Percentiles rank a stretch among this genome's conserved stretches.
phyloP scores from a whole-genome alignment of 2,113 vertebrate species.

The Cacatua alba region DNA sequence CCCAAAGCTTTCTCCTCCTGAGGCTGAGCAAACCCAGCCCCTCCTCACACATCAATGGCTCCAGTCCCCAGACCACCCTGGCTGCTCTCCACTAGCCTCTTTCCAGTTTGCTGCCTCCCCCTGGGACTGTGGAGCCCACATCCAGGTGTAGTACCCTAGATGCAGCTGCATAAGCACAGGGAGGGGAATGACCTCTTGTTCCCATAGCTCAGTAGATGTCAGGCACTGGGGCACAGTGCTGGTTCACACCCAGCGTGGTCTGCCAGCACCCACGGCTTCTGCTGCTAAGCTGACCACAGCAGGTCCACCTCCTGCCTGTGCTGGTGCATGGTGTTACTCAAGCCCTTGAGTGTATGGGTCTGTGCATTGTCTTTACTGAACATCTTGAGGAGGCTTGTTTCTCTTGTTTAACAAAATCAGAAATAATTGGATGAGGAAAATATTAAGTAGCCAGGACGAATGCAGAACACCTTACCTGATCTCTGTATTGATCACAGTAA shows the following conservation, averaged over 20 bases:
- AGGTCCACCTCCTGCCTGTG: accelerated
- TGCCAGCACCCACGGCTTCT: not conserved
- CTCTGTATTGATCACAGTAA: not conserved
- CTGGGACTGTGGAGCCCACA: not conserved
- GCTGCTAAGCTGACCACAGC: not conserved
- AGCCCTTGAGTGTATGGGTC: not conserved
- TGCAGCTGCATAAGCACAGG: not conserved
- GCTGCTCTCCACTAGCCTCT: not conserved
- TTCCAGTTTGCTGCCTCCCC: not conserved
- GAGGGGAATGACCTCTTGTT: not conserved
- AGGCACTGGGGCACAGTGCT: not conserved
- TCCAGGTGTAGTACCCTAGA: too few relatives aligned
- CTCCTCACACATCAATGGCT: not conserved
- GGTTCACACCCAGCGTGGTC: accelerated
- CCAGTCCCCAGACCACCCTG: not conserved
- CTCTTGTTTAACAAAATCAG: not conserved
- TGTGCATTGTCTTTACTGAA: not conserved
- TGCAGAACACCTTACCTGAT: not conserved
- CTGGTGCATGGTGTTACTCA: not conserved
- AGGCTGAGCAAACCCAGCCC: not conserved
- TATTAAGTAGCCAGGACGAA: not conserved
- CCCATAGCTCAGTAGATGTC: not conserved
- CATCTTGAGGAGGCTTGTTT: not conserved
- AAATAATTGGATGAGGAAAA: not conserved
- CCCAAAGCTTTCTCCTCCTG: not conserved